Base-by-base conservation (phyloP, 2,888 invertebrate genomes). In the Beris morrisii region DNA sequence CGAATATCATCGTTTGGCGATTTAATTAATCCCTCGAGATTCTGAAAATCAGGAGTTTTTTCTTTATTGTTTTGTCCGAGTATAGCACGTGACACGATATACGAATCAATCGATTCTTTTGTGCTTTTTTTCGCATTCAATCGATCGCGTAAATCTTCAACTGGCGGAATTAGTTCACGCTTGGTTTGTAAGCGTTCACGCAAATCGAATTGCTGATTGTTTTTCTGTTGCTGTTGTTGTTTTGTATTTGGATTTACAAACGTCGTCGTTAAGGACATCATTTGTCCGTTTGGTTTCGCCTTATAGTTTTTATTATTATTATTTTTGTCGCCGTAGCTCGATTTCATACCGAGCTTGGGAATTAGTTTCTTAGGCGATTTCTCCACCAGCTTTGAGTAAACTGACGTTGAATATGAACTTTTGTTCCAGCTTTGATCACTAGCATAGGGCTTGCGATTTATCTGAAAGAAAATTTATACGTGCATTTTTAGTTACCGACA, bases 61-160 rank as follows among this genome's bases (percentile, higher is more conserved):
- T 54, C 68, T 50, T 67, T 68, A 31, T 69, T 83, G 82, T 59
- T 76, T 74, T 73, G 75, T 73, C 57, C 77, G 22, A 73, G 69
- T 68, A 73, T 72, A 32, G 72, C 70, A 31, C 73, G 73, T 53
- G 72, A 69, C 48, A 58, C 55, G 46, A 57, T 54, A 56, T 68
- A 61, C 61, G 43, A 54, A 67, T 66, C 66, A 68, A 68, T 44
- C 69, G 72, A 9, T 72, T 65, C 52, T 70, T 70, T 50, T 72
- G 71, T 38, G 65, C 70, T 68, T 57, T 69, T 69, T 67, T 69
- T 71, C 7, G 44, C 54, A 66, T 67, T 68, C 43, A 71, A 50
- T 7, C 65, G 65, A 32, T 69, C 65, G 15, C 70, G 69, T 30
- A 69, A 56, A 66, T 70, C 69, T 5, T 9, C 38, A 54, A 4